Conservation (phyloP, 2,797 vertebrate genomes). For the Notolepis coatsorum region DNA sequence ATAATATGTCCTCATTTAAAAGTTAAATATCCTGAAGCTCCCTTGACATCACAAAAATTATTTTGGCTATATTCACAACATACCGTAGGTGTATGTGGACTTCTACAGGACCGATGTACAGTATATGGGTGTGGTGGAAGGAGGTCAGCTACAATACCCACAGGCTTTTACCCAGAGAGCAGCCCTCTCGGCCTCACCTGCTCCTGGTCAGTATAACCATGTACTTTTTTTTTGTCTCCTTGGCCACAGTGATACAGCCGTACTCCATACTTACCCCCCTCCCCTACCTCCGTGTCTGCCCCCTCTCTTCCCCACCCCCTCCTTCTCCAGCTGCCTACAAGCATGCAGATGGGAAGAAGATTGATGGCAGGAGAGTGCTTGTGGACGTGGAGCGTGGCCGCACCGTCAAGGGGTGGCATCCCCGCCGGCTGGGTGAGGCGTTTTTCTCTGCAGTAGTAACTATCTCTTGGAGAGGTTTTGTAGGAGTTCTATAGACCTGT, state of each 20-base stretch:
- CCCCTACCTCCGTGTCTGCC: slow-evolving; percentile 16
- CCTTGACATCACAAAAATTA: no score
- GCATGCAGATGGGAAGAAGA: slow-evolving; percentile 96
- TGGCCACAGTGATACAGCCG: slow-evolving; percentile 52
- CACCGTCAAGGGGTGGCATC: slow-evolving; percentile 94
- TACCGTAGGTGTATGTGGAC: no score
- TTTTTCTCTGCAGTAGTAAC: background rate
- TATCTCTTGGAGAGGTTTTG: background rate
- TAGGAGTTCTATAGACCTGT: no score
- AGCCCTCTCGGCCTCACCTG: slow-evolving; percentile 76
- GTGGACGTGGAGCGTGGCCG: slow-evolving; percentile 95
- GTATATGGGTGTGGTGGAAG: slow-evolving; percentile 72
- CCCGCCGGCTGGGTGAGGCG: slow-evolving; percentile 88
- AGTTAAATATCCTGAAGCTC: no score
- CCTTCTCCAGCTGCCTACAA: slow-evolving; percentile 92
- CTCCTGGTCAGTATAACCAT: slow-evolving; percentile 81
- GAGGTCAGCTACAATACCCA: slow-evolving; percentile 75
- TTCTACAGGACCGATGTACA: no score
- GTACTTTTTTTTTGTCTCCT: slow-evolving; percentile 74
- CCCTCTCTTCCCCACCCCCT: slow-evolving; percentile 52
- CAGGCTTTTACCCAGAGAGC: slow-evolving; percentile 80
- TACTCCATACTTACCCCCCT: slow-evolving; percentile 40
- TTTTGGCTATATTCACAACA: no score
- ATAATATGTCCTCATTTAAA: no score
- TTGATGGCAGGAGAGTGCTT: slow-evolving; percentile 90